Evolutionary conservation across 1,140 invertebrate genomes (phyloP).

Genomic region (Harpegnathos saltator): DNA sequence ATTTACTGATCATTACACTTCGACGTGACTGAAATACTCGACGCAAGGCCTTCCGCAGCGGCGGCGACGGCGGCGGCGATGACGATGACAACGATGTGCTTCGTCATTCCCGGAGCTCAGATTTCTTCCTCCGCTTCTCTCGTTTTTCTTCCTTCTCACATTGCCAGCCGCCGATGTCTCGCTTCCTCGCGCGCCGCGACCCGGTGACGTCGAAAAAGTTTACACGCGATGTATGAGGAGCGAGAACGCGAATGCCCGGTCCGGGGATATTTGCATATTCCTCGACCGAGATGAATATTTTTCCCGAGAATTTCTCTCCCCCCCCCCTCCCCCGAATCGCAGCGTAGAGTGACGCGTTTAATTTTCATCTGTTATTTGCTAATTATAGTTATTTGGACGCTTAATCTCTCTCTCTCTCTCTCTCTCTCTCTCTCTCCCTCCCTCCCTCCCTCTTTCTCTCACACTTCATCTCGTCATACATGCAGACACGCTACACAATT

Average conservation of each 20-base stretch:
- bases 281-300: background rate
- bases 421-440: no score
- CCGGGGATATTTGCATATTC: background rate
- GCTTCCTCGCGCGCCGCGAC: background rate
- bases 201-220: background rate
- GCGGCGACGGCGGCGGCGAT: constrained; percentile 12
- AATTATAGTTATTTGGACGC: background rate
- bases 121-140: constrained; percentile 6
- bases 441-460: no score
- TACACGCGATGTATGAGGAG: background rate
- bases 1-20: constrained; percentile 78
- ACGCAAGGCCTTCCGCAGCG: constrained; percentile 9
- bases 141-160: no score
- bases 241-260: background rate
- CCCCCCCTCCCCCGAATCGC: background rate
- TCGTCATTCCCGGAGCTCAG: constrained; percentile 31
- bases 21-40: constrained; percentile 75
- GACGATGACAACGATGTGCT: constrained; percentile 11
- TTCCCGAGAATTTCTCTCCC: background rate
- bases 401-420: no score
- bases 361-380: background rate
- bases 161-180: background rate
- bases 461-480: background rate
- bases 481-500: background rate
- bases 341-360: background rate